Evolutionary conservation across 2,113 vertebrate species (phyloP).

Genomic region (Chloebia gouldiae): DNA sequence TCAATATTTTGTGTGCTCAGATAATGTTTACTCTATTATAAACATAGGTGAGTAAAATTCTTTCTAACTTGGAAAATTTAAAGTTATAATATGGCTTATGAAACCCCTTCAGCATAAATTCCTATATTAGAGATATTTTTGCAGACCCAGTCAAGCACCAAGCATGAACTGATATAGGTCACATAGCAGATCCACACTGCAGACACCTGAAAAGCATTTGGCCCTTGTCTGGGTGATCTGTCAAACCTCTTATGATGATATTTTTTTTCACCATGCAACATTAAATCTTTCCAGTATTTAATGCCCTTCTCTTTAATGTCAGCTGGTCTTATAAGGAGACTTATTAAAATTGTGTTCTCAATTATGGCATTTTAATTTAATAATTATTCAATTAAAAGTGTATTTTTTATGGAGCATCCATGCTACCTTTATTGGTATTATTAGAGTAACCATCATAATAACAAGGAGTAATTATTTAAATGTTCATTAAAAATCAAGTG

Average conservation of each 20-base stretch:
- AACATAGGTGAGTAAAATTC: background rate
- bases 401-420: conserved; percentile 62
- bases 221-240: background rate
- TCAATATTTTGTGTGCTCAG: background rate
- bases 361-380: conserved; percentile 57
- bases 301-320: conserved; percentile 11
- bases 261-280: background rate
- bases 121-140: background rate
- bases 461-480: conserved; percentile 67
- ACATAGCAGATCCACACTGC: background rate
- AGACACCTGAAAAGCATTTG: conserved; percentile 7
- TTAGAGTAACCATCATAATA: conserved; percentile 48
- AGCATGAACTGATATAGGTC: background rate
- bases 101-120: background rate
- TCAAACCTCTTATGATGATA: background rate
- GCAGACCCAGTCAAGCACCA: background rate
- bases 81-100: background rate
- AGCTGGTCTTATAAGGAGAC: conserved; percentile 30
- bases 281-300: background rate
- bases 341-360: conserved; percentile 38
- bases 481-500: conserved; percentile 49
- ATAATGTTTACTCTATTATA: background rate
- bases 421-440: conserved; percentile 56
- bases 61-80: background rate
- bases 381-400: conserved; percentile 67